Percentiles rank a stretch among this genome's conserved stretches.
These are phyloP conservation scores for Argyra leucocephala DNA, from an alignment of 2,888 invertebrate species.

Conservation along the genomic window DNA sequence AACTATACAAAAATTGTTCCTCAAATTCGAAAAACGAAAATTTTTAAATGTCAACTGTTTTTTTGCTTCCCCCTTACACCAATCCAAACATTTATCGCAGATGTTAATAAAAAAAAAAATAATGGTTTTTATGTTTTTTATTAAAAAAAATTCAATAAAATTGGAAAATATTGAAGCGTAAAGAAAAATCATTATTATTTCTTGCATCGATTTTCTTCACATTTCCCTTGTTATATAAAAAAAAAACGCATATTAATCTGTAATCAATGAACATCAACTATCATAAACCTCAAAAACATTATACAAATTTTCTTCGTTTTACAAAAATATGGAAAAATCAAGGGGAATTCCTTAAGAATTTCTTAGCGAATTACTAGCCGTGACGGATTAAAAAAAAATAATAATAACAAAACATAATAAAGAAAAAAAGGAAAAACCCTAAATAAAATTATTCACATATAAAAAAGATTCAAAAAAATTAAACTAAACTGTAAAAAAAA, in stretches of 20 bases:
- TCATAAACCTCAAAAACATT: no score
- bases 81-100: no score
- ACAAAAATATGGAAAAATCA: neutral
- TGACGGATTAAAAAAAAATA: no score
- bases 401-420: no score
- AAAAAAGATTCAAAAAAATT: neutral
- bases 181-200: neutral
- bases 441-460: neutral
- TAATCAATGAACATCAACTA: no score
- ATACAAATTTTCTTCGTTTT: neutral
- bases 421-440: neutral
- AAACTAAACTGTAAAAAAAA: no score
- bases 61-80: no score
- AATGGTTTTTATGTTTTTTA: no score
- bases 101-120: no score
- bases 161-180: conserved; percentile 3
- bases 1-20: no score
- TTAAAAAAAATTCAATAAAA: neutral
- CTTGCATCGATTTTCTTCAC: neutral
- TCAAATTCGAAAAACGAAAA: no score
- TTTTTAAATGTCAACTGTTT: no score
- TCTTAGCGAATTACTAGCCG: neutral
- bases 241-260: neutral
- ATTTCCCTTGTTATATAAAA: neutral
- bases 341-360: neutral